Conservation (phyloP, 2,888 invertebrate genomes). For the Tipula unca region DNA sequence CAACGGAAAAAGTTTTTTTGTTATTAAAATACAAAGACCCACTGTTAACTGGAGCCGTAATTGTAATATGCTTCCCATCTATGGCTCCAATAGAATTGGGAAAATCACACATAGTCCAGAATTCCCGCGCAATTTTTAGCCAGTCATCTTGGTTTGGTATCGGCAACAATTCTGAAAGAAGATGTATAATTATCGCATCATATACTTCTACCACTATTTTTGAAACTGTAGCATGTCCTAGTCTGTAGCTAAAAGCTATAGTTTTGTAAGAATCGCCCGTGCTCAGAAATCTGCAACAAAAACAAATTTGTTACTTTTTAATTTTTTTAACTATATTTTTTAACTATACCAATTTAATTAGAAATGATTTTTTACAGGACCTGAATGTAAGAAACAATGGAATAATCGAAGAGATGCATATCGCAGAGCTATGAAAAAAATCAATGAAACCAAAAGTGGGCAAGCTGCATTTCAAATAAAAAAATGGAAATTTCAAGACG, state of each 20-base stretch:
- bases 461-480: neutral
- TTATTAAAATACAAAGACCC: neutral
- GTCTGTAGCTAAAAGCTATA: neutral
- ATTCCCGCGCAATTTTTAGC: no score
- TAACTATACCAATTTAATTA: no score
- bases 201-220: neutral
- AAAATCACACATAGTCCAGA: neutral
- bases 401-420: neutral
- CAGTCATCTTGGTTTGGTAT: no score
- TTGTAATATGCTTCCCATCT: neutral
- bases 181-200: neutral
- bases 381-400: neutral
- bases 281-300: neutral
- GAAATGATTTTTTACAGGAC: neutral
- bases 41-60: neutral
- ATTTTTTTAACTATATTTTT: neutral
- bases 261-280: neutral
- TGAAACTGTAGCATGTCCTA: neutral
- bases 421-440: neutral
- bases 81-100: neutral
- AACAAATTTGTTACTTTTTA: neutral
- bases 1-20: neutral
- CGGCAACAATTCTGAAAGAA: neutral
- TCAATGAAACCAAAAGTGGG: neutral
- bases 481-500: neutral